phyloP scores from a whole-genome alignment of 2,113 vertebrate species.

The Grammomys surdaster region DNA sequence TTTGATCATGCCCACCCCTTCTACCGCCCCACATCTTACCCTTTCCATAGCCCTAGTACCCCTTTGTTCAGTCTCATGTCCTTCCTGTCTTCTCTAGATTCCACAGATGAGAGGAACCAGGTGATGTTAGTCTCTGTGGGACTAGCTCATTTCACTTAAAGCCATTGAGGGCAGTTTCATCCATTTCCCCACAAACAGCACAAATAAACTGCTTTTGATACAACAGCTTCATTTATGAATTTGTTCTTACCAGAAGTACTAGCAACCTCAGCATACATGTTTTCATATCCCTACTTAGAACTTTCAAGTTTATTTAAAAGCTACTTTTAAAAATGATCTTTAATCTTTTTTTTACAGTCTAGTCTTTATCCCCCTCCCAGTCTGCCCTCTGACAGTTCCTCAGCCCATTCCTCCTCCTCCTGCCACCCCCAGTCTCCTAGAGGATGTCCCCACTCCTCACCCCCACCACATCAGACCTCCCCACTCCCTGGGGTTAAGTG shows the following conservation, averaged over 20 bases:
- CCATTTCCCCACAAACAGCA: neutral
- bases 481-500: no score
- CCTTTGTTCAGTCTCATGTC: neutral
- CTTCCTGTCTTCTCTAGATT: neutral
- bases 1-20: neutral
- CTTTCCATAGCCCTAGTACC: neutral
- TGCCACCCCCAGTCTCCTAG: no score
- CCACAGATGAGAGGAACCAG: neutral
- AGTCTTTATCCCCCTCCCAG: no score
- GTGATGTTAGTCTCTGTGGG: neutral
- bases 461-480: no score
- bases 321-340: neutral
- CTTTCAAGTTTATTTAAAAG: neutral
- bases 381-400: no score
- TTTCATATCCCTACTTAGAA: neutral
- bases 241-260: neutral
- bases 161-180: neutral
- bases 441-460: no score
- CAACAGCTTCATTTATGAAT: neutral
- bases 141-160: neutral
- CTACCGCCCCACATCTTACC: no score
- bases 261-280: neutral
- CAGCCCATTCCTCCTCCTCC: no score
- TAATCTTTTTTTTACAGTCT: no score
- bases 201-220: neutral